These are phyloP conservation scores for Barnardius zonarius DNA, from an alignment of 2,113 vertebrate species.

Conservation along the genomic window DNA sequence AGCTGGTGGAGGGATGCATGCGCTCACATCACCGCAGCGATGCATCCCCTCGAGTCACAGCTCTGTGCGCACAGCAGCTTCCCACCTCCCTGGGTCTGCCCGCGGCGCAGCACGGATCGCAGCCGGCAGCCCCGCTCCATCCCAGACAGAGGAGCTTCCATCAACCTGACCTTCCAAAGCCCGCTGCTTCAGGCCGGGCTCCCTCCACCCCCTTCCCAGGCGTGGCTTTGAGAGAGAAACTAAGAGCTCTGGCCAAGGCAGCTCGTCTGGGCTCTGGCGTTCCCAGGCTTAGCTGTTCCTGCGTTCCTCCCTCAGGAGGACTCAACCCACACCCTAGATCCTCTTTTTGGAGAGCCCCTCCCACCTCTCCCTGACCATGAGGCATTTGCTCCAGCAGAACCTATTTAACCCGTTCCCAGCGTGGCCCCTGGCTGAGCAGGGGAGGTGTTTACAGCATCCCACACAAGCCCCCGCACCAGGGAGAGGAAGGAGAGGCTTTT, in stretches of 20 bases:
- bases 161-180: background rate
- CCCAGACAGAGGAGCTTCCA: background rate
- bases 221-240: conserved; percentile 36
- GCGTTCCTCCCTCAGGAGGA: conserved; percentile 54
- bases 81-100: background rate
- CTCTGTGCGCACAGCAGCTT: rapidly evolving
- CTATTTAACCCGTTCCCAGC: background rate
- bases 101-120: rapidly evolving
- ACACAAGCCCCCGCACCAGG: rapidly evolving
- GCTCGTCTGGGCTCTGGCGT: conserved; percentile 12
- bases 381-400: background rate
- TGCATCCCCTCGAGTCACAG: rapidly evolving
- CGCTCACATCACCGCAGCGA: background rate
- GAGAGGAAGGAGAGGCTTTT: background rate
- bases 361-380: background rate
- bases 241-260: background rate
- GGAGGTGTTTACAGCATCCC: background rate
- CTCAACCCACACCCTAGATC: conserved; percentile 47
- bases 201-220: conserved; percentile 32
- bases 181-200: background rate
- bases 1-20: background rate
- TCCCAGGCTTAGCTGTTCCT: conserved; percentile 67
- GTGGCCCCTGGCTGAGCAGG: rapidly evolving
- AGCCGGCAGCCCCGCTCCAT: background rate
- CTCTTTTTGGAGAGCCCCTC: conserved; percentile 38